Evolutionary conservation across 37 sponge, comb jelly and placozoan species (phyloP).

Genomic region (Theonella swinhoei): DNA sequence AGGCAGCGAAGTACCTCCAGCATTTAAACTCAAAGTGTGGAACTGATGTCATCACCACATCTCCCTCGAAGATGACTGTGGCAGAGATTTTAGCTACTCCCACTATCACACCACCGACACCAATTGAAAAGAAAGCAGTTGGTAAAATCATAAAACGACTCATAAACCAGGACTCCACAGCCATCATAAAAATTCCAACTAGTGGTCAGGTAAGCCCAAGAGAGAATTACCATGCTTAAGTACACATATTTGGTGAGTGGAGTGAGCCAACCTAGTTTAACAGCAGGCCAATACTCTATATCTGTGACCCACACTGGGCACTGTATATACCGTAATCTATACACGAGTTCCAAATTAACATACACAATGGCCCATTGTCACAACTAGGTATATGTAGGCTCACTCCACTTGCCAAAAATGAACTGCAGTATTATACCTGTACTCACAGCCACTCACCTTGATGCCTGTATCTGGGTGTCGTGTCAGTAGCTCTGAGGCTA

Average conservation of each 20-base stretch:
- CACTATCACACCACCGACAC: background rate
- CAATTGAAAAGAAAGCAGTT: background rate
- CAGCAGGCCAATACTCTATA: too few species aligned
- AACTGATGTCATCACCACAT: background rate
- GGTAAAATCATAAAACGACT: background rate
- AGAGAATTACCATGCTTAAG: background rate
- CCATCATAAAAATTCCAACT: background rate
- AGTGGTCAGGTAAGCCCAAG: conserved; percentile 2
- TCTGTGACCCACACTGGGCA: too few species aligned
- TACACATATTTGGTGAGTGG: background rate
- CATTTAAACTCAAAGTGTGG: background rate
- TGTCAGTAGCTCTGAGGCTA: background rate
- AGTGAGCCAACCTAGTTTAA: too few species aligned
- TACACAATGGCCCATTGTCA: too few species aligned
- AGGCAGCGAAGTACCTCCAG: background rate
- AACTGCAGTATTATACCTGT: too few species aligned
- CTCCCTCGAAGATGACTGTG: background rate
- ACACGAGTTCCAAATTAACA: too few species aligned
- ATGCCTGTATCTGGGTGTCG: background rate
- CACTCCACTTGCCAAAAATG: too few species aligned
- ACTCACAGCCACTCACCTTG: background rate
- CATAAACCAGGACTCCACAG: background rate
- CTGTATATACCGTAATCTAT: too few species aligned
- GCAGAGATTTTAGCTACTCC: background rate
- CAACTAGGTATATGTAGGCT: too few species aligned